These are phyloP conservation scores for Drosophila nigricruria DNA, from an alignment of 2,888 invertebrate species.

Conservation along the genomic window DNA sequence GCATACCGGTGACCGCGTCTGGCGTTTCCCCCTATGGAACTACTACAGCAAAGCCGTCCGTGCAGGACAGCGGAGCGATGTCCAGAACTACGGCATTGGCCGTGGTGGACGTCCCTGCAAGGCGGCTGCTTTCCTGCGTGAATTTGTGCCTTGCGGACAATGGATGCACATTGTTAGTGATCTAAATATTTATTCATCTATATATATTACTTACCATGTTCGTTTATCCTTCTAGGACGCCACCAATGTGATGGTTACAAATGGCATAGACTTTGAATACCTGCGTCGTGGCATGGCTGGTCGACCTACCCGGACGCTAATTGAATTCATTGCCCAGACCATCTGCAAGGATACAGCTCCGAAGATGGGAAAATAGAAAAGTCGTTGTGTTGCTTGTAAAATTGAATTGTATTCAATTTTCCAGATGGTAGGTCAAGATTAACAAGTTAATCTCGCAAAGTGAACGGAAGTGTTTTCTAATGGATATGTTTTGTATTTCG, in stretches of 20 bases:
- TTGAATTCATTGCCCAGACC: constrained; percentile 89
- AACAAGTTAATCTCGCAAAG: background rate
- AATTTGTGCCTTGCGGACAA: constrained; percentile 89
- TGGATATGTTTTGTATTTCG: constrained; percentile 7
- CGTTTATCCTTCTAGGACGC: constrained; percentile 86
- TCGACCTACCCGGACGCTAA: constrained; percentile 91
- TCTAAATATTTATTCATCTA: too few species aligned
- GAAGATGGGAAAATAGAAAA: constrained; percentile 68
- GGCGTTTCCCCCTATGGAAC: constrained; percentile 94
- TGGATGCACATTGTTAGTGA: constrained; percentile 94
- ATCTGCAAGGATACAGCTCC: constrained; percentile 83
- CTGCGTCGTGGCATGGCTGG: constrained; percentile 90
- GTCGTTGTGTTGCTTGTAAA: background rate
- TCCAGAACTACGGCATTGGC: constrained; percentile 86
- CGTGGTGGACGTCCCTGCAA: constrained; percentile 88
- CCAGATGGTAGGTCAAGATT: constrained; percentile 1
- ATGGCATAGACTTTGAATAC: constrained; percentile 88
- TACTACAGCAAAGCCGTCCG: constrained; percentile 88
- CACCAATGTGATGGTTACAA: constrained; percentile 90
- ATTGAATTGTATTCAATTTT: background rate
- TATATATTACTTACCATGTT: too few species aligned
- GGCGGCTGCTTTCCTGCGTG: constrained; percentile 91
- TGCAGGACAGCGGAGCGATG: constrained; percentile 85
- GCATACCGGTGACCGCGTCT: constrained; percentile 92
- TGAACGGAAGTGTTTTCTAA: constrained; percentile 9